phyloP scores from a whole-genome alignment of 2,113 vertebrate species.

The Geococcyx californianus region DNA sequence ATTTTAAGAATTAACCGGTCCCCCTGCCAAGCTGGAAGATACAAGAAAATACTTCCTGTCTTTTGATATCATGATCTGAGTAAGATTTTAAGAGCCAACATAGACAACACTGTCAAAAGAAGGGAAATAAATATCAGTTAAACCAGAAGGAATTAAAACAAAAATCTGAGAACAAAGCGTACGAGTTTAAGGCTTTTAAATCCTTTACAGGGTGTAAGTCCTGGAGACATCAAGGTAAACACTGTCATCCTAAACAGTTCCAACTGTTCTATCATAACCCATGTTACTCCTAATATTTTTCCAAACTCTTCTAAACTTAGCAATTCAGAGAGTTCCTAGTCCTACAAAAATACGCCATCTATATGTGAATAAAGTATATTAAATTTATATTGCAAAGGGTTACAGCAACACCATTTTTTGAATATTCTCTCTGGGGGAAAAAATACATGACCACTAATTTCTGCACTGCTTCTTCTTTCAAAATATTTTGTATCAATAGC shows the following conservation, averaged over 20 bases:
- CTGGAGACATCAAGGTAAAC: conserved; percentile 3
- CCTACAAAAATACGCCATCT: neutral
- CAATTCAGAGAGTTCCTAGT: neutral
- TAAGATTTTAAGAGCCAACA: conserved; percentile 51
- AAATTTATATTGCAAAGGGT: neutral
- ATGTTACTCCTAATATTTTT: neutral
- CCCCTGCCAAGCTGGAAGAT: conserved; percentile 21
- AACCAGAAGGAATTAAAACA: conserved; percentile 57
- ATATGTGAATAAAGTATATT: neutral
- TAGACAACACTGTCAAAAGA: conserved; percentile 37
- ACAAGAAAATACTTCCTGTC: conserved; percentile 48
- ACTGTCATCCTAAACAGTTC: neutral
- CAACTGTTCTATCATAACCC: neutral
- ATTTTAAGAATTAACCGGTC: neutral
- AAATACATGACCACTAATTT: neutral
- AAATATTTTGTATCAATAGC: neutral
- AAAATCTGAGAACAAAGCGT: conserved; percentile 17
- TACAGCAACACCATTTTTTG: neutral
- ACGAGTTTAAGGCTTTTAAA: neutral
- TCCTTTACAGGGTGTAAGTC: neutral
- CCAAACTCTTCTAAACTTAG: neutral
- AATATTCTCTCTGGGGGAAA: neutral
- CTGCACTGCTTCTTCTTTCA: neutral
- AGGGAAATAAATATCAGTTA: conserved; percentile 49
- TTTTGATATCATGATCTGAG: conserved; percentile 66